Base-by-base conservation (phyloP, 2,888 invertebrate species). In the Xanthorhoe spadicearia region DNA sequence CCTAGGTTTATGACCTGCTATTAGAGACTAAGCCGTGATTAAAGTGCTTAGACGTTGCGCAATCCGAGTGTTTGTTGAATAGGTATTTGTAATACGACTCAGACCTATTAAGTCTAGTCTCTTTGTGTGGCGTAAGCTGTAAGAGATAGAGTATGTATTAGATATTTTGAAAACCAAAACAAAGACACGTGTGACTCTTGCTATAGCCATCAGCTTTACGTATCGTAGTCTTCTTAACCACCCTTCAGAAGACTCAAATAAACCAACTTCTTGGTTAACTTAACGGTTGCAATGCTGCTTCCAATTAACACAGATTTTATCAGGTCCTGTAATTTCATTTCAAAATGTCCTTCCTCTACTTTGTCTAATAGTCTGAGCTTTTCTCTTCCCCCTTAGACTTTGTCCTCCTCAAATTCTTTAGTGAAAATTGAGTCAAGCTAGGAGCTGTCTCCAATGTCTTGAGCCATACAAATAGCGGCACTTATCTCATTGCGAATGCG, bases 81-180 rank as follows among this genome's bases (percentile, higher is more conserved):
- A 69, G 74, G 69, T 74, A 75, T 76, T 80, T 81, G 76, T 76
- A 79, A 75, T 73, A 68, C 71, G 53, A 69, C 68, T 77, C 77
- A 72, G 79, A 71, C 76, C 78, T 78, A 78, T 79, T 79, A 79
- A 76, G 73, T 75, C 59, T 50, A 15, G 63, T 58, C 48, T 48
- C 19, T 32, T n/a, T 56, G 35, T 65, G 0, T 67, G 68, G 65
- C 60, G 43, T 28, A 59, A 61, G 19, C 23, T 49, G 15, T 2
- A 10, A 15, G 35, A 7, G 8, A n/a, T 32, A 57, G 64, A 63
- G 56, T 23, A 10, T 43, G 4, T 13, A 13, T 43, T 13, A 43
- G 13, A 43, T 0, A 13, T 13, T 13, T 3, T 43, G 10, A 13
- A 43, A 2, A 23, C 3, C 13, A 10, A 2, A 9, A 13, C 49